A percentile compares a stretch with the other conserved stretches of the same genome.
Conservation (phyloP, 2,797 vertebrate genomes). For the Myiothlypis chrysogaster region DNA sequence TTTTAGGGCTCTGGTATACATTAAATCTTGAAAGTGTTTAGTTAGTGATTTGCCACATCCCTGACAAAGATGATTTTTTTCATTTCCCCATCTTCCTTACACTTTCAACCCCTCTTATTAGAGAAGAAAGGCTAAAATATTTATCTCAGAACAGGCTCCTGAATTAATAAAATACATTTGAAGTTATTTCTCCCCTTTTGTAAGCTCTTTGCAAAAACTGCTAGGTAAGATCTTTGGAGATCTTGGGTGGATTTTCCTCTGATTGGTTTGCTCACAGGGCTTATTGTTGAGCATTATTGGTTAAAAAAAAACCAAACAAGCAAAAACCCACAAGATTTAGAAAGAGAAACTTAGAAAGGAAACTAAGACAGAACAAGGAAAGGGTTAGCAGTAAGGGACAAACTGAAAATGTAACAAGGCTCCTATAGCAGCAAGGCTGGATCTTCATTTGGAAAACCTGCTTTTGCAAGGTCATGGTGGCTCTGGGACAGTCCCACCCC, state of each 20-base stretch:
- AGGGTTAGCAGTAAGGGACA: background rate
- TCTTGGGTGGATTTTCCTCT: background rate
- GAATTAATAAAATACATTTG: background rate
- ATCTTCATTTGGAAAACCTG: background rate
- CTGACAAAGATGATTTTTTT: background rate
- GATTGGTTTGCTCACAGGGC: background rate
- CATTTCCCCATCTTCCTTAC: background rate
- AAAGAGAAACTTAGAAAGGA: background rate
- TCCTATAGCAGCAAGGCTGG: background rate
- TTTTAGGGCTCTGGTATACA: background rate
- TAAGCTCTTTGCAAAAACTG: background rate
- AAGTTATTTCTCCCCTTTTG: background rate
- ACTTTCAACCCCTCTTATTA: background rate
- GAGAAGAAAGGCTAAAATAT: constrained; percentile 19
- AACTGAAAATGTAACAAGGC: background rate
- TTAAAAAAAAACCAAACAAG: background rate
- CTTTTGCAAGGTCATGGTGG: background rate
- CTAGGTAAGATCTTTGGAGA: background rate
- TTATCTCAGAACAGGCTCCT: background rate
- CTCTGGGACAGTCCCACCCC: background rate
- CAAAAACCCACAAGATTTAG: background rate
- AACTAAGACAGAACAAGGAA: background rate
- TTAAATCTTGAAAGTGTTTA: constrained; percentile 16
- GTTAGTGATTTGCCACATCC: background rate
- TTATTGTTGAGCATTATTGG: background rate